Percentiles rank a stretch among this genome's conserved stretches.
phyloP scores from a whole-genome alignment of 2,113 vertebrate genomes.

The Empidonax traillii region DNA sequence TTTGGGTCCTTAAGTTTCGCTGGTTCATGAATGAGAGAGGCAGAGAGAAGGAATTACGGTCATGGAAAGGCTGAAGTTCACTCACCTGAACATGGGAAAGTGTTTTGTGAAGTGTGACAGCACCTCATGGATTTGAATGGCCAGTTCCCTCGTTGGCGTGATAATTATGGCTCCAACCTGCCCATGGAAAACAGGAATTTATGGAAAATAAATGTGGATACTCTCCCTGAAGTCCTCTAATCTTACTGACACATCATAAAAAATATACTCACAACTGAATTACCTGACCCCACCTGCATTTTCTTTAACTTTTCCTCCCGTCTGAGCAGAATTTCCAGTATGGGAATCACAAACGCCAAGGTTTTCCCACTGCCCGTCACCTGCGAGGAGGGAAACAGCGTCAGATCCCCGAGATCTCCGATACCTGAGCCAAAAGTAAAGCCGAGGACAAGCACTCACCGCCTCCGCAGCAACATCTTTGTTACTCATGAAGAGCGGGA shows the following conservation, averaged over 20 bases:
- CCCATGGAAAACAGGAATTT: background rate
- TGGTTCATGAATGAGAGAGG: fast-evolving
- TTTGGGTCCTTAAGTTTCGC: background rate
- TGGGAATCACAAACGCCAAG: slow-evolving; percentile 91
- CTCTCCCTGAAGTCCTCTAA: background rate
- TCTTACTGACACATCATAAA: fast-evolving
- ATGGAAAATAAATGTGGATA: background rate
- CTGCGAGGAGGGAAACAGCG: slow-evolving; percentile 54
- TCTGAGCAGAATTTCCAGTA: slow-evolving; percentile 88
- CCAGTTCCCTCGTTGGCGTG: slow-evolving; percentile 93
- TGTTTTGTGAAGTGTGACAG: slow-evolving; percentile 81
- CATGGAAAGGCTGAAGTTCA: background rate
- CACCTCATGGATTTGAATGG: slow-evolving; percentile 92
- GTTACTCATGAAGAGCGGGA: slow-evolving; percentile 95
- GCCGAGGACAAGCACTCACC: slow-evolving; percentile 71
- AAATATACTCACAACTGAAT: fast-evolving
- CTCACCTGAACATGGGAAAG: slow-evolving; percentile 89
- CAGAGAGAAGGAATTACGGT: background rate
- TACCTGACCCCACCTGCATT: slow-evolving; percentile 78
- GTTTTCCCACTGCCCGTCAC: slow-evolving; percentile 98
- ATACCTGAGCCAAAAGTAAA: background rate
- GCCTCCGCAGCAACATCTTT: slow-evolving; percentile 96
- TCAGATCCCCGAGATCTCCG: background rate
- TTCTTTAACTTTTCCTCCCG: slow-evolving; percentile 91
- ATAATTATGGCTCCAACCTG: slow-evolving; percentile 93